Evolutionary conservation across 2,113 vertebrate genomes (phyloP).

Genomic region (Nymphicus hollandicus): DNA sequence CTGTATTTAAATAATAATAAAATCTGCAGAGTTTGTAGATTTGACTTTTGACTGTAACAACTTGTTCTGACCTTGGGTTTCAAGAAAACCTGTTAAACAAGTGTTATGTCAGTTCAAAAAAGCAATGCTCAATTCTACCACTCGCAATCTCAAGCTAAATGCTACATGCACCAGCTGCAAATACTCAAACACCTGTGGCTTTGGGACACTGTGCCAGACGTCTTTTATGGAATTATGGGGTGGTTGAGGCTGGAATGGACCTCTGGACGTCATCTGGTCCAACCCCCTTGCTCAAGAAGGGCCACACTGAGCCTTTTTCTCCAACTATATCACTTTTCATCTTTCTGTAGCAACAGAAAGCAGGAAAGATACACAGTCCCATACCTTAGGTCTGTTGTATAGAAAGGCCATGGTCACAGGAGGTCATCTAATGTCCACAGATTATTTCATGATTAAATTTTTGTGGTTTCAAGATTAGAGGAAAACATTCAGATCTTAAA

Average conservation of each 20-base stretch:
- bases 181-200: not conserved
- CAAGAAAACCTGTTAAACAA: slow-evolving; percentile 12
- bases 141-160: not conserved
- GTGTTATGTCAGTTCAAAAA: not conserved
- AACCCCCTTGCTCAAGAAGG: not conserved
- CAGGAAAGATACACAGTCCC: not conserved
- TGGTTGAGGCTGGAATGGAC: not conserved
- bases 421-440: not conserved
- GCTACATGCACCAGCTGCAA: not conserved
- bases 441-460: not conserved
- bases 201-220: not conserved
- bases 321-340: not conserved
- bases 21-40: not conserved
- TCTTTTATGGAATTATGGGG: not conserved
- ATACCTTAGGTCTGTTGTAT: not conserved
- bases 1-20: not conserved
- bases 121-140: not conserved
- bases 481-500: not conserved
- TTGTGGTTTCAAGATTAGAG: not conserved
- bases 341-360: not conserved
- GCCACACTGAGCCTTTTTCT: not conserved
- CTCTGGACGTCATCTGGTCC: not conserved
- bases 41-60: not conserved
- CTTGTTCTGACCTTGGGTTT: not conserved
- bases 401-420: not conserved